phyloP scores from a whole-genome alignment of 2,888 invertebrate species.

The Unio pictorum region DNA sequence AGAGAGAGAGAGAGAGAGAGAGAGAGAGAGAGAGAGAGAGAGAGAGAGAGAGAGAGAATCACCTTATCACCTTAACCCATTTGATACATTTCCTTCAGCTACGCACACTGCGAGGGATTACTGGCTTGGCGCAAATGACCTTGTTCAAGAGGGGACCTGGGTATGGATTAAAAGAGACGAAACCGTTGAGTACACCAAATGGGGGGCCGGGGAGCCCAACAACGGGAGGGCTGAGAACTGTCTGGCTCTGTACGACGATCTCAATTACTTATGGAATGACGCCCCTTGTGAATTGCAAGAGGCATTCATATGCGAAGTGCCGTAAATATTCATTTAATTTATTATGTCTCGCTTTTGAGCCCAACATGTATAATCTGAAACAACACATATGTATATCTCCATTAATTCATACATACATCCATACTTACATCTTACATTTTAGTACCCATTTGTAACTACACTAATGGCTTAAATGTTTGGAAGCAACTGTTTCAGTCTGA shows the following conservation, averaged over 20 bases:
- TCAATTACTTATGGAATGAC: slow-evolving; percentile 23
- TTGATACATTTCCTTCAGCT: not conserved
- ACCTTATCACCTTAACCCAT: too few species aligned
- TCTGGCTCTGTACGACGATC: slow-evolving; percentile 20
- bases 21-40: too few species aligned
- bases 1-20: too few species aligned
- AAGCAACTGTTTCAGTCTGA: too few species aligned
- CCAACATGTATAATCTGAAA: too few species aligned
- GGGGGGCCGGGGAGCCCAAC: slow-evolving; percentile 18
- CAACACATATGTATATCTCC: too few species aligned
- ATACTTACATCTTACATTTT: too few species aligned
- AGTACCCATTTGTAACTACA: too few species aligned
- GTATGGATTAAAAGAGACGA: slow-evolving; percentile 21
- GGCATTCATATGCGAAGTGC: slow-evolving; percentile 25
- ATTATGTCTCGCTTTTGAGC: too few species aligned
- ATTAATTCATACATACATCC: too few species aligned
- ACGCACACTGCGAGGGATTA: slow-evolving; percentile 9
- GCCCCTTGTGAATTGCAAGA: slow-evolving; percentile 14
- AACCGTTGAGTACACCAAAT: slow-evolving; percentile 18
- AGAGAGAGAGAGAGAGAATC: too few species aligned
- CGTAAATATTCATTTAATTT: slow-evolving; percentile 9
- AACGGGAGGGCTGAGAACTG: slow-evolving; percentile 16
- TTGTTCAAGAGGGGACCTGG: slow-evolving; percentile 17
- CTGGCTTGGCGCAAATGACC: slow-evolving; percentile 24
- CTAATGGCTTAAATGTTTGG: too few species aligned